These are phyloP conservation scores for Mareca penelope DNA, from an alignment of 2,797 vertebrate genomes.

Conservation along the genomic window DNA sequence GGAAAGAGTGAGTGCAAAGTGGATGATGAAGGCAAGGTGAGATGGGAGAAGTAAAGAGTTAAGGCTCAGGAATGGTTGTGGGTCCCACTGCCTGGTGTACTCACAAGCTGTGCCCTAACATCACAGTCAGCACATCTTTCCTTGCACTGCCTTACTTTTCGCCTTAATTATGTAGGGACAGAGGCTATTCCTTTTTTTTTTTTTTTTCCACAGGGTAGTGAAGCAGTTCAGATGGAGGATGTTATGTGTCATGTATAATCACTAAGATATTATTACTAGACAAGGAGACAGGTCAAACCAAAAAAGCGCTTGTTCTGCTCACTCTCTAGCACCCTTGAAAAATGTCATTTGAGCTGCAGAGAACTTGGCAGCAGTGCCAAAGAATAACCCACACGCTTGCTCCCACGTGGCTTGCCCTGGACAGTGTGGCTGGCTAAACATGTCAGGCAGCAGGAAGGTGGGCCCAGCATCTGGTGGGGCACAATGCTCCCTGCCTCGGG, in stretches of 20 bases:
- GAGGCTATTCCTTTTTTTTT: background rate
- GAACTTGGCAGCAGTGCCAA: background rate
- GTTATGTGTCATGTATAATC: slow-evolving; percentile 35
- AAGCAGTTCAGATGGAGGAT: slow-evolving; percentile 26
- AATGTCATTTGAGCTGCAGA: background rate
- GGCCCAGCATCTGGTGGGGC: background rate
- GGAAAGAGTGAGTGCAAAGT: background rate
- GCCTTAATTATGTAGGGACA: background rate
- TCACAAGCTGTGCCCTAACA: background rate
- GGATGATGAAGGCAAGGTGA: background rate
- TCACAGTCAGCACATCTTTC: background rate
- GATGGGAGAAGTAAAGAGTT: background rate
- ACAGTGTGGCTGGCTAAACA: background rate
- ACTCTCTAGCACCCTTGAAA: background rate
- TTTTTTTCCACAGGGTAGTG: background rate
- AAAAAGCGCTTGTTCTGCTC: background rate
- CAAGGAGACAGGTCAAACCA: background rate
- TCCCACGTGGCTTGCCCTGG: background rate
- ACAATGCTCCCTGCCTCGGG: background rate
- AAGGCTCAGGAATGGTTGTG: background rate
- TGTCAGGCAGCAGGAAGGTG: background rate
- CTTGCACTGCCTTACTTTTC: background rate
- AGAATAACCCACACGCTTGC: background rate
- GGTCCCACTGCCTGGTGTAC: background rate
- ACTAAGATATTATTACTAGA: slow-evolving; percentile 26